Percentiles rank a stretch among this genome's conserved stretches.
phyloP scores from a whole-genome alignment of 2,797 vertebrate species.

The Galagoides demidoff region DNA sequence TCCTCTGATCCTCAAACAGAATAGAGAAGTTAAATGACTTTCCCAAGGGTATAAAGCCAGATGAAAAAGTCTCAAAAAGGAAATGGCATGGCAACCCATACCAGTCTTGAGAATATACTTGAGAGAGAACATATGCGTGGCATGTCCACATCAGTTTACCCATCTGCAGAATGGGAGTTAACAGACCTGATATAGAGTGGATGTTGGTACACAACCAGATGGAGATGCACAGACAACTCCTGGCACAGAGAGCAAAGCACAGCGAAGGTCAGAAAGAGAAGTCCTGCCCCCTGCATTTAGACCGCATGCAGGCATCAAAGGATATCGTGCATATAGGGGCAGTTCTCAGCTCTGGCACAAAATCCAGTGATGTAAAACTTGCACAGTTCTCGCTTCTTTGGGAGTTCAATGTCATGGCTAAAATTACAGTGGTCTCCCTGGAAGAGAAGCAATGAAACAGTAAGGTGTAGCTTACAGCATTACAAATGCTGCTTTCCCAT shows the following conservation, averaged over 20 bases:
- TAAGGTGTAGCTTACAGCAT: fast-evolving
- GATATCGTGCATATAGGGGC: conserved; percentile 99
- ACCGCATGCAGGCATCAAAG: conserved; percentile 80
- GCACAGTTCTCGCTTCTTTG: conserved; percentile 97
- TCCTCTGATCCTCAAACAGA: neutral
- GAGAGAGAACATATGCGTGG: fast-evolving
- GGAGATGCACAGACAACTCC: neutral
- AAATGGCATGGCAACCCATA: fast-evolving
- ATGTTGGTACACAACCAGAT: neutral
- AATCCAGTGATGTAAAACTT: conserved; percentile 98
- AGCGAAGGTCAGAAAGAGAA: too few relatives aligned
- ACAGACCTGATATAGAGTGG: fast-evolving
- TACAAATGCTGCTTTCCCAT: neutral
- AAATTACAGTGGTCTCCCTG: conserved; percentile 99
- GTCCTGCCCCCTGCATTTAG: fast-evolving
- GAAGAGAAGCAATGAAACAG: neutral
- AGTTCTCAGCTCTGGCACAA: conserved; percentile 96
- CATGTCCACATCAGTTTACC: fast-evolving
- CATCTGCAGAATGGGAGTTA: neutral
- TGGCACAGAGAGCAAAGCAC: fast-evolving
- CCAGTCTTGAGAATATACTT: fast-evolving
- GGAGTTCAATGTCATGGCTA: conserved; percentile 97
- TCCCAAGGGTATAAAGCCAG: neutral
- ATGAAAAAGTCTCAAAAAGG: neutral
- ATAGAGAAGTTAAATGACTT: neutral